Evolutionary conservation across 2,888 invertebrate genomes (phyloP).

Genomic region (Pogonocherus hispidulus): DNA sequence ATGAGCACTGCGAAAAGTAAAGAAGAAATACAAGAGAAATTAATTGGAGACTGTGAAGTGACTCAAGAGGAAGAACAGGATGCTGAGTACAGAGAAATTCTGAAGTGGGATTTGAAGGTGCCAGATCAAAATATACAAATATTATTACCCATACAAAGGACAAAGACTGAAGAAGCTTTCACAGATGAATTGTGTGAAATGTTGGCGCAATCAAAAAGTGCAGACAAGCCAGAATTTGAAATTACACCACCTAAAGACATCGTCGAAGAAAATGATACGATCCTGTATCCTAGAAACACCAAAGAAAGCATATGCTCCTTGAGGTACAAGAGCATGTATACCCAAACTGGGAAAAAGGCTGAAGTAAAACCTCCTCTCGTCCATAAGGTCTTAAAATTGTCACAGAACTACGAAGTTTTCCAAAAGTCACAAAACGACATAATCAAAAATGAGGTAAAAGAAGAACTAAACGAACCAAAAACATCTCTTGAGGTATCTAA

Average conservation of each 20-base stretch:
- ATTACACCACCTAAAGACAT: slow-evolving; percentile 51
- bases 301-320: slow-evolving; percentile 20
- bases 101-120: slow-evolving; percentile 60
- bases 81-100: slow-evolving; percentile 58
- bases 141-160: slow-evolving; percentile 52
- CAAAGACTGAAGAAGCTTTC: slow-evolving; percentile 22
- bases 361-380: slow-evolving; percentile 48
- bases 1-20: slow-evolving; percentile 40
- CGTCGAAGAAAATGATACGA: slow-evolving; percentile 51
- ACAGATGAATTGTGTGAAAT: slow-evolving; percentile 48
- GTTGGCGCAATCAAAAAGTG: slow-evolving; percentile 39
- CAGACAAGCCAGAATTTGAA: slow-evolving; percentile 47
- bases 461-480: slow-evolving; percentile 34
- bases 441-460: slow-evolving; percentile 16
- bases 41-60: slow-evolving; percentile 26
- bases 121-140: slow-evolving; percentile 54
- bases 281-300: slow-evolving; percentile 47
- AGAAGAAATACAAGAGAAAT: slow-evolving; percentile 45
- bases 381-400: slow-evolving; percentile 51
- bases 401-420: slow-evolving; percentile 51
- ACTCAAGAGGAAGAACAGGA: slow-evolving; percentile 40
- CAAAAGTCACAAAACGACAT: slow-evolving; percentile 47
- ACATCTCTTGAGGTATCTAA: slow-evolving; percentile 52
- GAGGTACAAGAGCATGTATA: slow-evolving; percentile 47
- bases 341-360: slow-evolving; percentile 31